phyloP scores from a whole-genome alignment of 2,888 invertebrate genomes.

The Plagodis dolabraria region DNA sequence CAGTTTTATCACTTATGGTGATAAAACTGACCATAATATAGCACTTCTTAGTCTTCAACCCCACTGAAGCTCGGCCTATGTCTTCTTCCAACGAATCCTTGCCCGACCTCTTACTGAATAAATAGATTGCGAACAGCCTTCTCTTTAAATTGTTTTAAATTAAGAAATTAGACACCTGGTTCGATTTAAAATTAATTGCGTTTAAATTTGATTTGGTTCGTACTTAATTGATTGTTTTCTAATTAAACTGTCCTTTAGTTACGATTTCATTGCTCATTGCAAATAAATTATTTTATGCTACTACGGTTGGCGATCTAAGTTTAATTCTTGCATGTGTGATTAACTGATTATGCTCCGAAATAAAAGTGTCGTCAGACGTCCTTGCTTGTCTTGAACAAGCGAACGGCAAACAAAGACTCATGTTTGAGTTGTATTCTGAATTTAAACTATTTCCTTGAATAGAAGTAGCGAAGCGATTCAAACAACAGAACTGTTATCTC shows the following conservation, averaged over 20 bases:
- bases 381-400: constrained; percentile 17
- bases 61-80: too few species aligned
- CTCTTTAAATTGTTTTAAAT: too few species aligned
- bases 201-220: too few species aligned
- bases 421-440: neutral
- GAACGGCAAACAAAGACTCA: constrained; percentile 4
- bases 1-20: too few species aligned
- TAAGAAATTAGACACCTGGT: too few species aligned
- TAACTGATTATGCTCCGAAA: constrained; percentile 1
- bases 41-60: too few species aligned
- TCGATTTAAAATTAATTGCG: too few species aligned
- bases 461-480: neutral
- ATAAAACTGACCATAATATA: too few species aligned
- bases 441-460: constrained; percentile 11
- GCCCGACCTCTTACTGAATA: too few species aligned
- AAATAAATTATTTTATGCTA: too few species aligned
- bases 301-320: neutral
- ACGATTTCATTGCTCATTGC: neutral
- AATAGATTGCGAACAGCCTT: too few species aligned
- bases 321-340: neutral
- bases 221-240: neutral
- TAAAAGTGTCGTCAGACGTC: constrained; percentile 8
- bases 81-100: too few species aligned
- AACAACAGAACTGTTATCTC: neutral
- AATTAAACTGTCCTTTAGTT: neutral